Base-by-base conservation (phyloP, 2,113 vertebrate genomes). In the Paedocypris sp. region DNA sequence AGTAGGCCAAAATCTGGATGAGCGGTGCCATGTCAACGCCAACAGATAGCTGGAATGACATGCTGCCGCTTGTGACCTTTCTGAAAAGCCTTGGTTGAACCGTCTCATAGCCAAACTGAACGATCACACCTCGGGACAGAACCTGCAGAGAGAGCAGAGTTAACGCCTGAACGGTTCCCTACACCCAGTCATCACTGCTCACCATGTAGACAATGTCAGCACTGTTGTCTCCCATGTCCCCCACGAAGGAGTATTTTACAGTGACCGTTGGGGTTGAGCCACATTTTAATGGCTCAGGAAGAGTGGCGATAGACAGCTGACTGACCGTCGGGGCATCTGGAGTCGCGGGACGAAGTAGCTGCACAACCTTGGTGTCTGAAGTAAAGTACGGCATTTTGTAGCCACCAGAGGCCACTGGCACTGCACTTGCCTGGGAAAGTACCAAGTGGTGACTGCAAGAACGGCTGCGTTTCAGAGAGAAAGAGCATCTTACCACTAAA, bases 1-100 rank as follows among this genome's bases (percentile, higher is more conserved):
- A 75, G 13, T 90, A 93, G 2, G 79, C 66, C n/a, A 96, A 42
- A 16, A 92, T 1, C 18, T 75, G 69, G 22, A 84, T 16, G 0
- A 10, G 29, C 16, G 89, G 85, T 6, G 74, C 69, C 65, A 92
- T 56, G 0, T 83, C 81, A 28, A 83, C 31, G 1, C 38, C 59
- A 50, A 86, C 60, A 2, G 10, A 6, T 22, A 96, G 6, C 1
- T 66, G 64, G 12, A 94, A 76, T 1, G 82, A 72, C 48, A 91
- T 2, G 5, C 67, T 56, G 2, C 86, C 87, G 3, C 75, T 75
- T 41, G 29, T 60, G 5, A 68, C 80, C 82, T 51, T 42, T 49
- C 46, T 3, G n/a, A 75, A 46, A 42, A 15, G 58, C 62, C 51
- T 38, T 28, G 82, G 49, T 25, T 5, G 13, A 64, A 88, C 60